Percentiles rank a stretch among this genome's conserved stretches.
These are phyloP conservation scores for Stichodactyla helianthus DNA, from an alignment of 64 coral and sea anemone genomes.

Conservation along the genomic window DNA sequence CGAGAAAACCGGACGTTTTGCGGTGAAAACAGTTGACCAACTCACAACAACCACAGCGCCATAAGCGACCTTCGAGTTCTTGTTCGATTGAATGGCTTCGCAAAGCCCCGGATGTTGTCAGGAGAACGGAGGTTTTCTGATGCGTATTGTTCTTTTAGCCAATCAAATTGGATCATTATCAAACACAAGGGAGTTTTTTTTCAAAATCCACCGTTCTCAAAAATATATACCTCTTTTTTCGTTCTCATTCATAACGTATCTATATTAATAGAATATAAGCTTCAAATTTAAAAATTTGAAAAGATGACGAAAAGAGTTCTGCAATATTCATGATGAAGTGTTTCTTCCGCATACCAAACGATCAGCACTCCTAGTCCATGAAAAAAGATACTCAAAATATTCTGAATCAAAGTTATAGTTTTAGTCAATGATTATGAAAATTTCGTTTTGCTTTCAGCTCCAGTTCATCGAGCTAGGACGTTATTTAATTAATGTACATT, in stretches of 20 bases:
- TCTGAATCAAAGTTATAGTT: too few species aligned
- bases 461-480: too few species aligned
- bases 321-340: not conserved
- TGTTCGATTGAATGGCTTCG: conserved; percentile 20
- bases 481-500: too few species aligned
- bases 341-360: not conserved
- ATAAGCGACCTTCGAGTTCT: conserved; percentile 26
- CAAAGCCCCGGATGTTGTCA: conserved; percentile 47
- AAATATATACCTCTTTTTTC: not conserved
- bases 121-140: conserved; percentile 31
- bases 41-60: conserved; percentile 18
- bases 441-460: too few species aligned
- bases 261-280: not conserved
- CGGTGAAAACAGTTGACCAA: conserved; percentile 23
- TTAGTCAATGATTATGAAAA: too few species aligned
- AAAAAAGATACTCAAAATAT: too few species aligned
- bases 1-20: conserved; percentile 10
- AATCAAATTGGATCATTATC: conserved; percentile 17
- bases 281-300: not conserved
- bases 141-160: conserved; percentile 37
- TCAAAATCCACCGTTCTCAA: not conserved
- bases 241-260: not conserved
- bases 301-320: not conserved
- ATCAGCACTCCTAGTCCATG: too few species aligned
- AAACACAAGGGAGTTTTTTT: not conserved